phyloP scores from a whole-genome alignment of 1,140 invertebrate species.

The Philaenus spumarius region DNA sequence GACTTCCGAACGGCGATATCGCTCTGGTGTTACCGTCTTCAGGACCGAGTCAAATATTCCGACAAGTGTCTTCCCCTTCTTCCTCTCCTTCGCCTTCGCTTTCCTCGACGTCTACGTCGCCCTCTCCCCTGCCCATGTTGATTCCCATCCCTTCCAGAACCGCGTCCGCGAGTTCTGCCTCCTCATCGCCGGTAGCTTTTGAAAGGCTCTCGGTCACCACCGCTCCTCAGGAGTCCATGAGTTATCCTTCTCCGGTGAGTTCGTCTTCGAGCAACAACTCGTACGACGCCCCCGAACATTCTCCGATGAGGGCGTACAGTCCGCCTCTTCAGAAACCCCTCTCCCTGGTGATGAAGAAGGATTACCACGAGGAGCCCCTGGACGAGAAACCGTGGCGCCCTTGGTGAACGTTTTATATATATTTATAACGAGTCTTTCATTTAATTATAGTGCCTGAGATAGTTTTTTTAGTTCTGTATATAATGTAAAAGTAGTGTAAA shows the following conservation, averaged over 20 bases:
- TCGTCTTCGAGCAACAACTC: constrained; percentile 39
- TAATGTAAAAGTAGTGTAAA: too few species aligned
- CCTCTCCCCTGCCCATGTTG: constrained; percentile 53
- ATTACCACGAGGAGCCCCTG: constrained; percentile 42
- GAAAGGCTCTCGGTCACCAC: constrained; percentile 36
- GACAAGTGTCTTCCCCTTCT: constrained; percentile 32
- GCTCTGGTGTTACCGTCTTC: constrained; percentile 48
- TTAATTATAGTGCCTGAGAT: too few species aligned
- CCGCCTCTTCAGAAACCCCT: constrained; percentile 52
- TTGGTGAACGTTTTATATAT: constrained; percentile 9
- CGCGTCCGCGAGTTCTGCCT: constrained; percentile 57
- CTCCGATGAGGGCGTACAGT: constrained; percentile 16
- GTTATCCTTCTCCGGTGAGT: constrained; percentile 8
- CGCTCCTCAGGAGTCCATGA: constrained; percentile 27
- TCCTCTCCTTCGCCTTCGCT: constrained; percentile 39
- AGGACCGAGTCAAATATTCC: constrained; percentile 25
- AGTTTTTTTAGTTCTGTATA: too few species aligned
- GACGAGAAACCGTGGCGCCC: constrained; percentile 49
- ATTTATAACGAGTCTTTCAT: too few species aligned
- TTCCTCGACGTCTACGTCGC: constrained; percentile 40
- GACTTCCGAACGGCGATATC: constrained; percentile 53
- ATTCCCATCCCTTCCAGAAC: constrained; percentile 65
- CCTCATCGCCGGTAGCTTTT: constrained; percentile 44
- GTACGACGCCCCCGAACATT: background rate
- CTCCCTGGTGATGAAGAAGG: constrained; percentile 58